phyloP scores from a whole-genome alignment of 2,797 vertebrate genomes.

The Sebastes oblongus region DNA sequence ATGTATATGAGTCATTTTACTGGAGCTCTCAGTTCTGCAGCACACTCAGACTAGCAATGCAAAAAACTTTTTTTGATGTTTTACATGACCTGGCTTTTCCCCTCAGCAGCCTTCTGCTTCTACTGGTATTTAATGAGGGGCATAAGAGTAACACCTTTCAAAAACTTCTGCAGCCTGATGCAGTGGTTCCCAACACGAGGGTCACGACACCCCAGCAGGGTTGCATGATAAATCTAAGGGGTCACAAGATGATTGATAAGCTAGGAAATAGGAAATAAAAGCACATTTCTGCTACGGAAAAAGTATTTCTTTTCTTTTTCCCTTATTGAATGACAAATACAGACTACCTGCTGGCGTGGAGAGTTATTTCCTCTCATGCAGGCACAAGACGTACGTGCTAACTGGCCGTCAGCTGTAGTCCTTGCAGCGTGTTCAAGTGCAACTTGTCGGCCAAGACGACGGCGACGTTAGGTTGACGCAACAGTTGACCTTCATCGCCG shows the following conservation, averaged over 20 bases:
- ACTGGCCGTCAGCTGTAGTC: too few relatives aligned
- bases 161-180: not conserved
- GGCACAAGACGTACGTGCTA: too few relatives aligned
- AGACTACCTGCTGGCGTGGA: too few relatives aligned
- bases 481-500: fast-evolving
- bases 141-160: not conserved
- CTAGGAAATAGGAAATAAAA: not conserved
- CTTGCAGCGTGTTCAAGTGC: too few relatives aligned
- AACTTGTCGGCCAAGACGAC: too few relatives aligned
- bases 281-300: not conserved
- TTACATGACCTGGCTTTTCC: not conserved
- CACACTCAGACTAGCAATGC: not conserved
- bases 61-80: not conserved
- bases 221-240: not conserved
- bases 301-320: too few relatives aligned
- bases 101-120: not conserved
- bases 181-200: not conserved
- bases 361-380: too few relatives aligned
- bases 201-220: not conserved
- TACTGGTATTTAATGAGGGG: not conserved
- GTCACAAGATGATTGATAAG: not conserved
- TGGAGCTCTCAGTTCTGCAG: not conserved
- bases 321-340: too few relatives aligned
- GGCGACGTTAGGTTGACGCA: too few relatives aligned
- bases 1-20: not conserved